Conservation (phyloP, 64 coral and sea anemone species). For the Astreopora myriophthalma region DNA sequence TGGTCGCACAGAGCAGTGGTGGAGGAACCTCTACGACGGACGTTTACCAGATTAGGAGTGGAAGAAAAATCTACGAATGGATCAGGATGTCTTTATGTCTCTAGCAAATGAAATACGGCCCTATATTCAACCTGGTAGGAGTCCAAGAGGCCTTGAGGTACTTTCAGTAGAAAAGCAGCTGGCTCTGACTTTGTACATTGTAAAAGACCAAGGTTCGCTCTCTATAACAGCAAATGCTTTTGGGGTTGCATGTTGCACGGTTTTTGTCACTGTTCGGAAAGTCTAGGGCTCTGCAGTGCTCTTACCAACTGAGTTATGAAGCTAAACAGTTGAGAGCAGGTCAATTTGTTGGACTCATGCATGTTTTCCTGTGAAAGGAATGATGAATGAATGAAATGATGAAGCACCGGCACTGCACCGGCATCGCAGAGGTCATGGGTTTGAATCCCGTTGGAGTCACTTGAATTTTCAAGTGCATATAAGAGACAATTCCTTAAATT, state of each 20-base stretch:
- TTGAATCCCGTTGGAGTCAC: no score
- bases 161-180: constrained; percentile 25
- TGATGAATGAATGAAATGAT: no score
- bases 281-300: no score
- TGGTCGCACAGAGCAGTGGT: constrained; percentile 53
- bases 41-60: constrained; percentile 40
- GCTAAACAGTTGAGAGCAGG: no score
- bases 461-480: no score
- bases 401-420: no score
- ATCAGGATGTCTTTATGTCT: constrained; percentile 21
- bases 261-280: neutral
- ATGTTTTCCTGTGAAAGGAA: no score
- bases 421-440: no score
- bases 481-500: no score
- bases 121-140: neutral
- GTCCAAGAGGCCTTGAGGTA: neutral
- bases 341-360: no score
- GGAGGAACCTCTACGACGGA: constrained; percentile 41
- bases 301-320: no score
- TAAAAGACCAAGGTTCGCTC: constrained; percentile 34
- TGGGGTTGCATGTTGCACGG: neutral
- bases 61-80: constrained; percentile 62
- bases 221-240: constrained; percentile 35
- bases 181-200: constrained; percentile 42
- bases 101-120: constrained; percentile 32